Base-by-base conservation (phyloP, 2,113 vertebrate species). In the Morone chrysops region DNA sequence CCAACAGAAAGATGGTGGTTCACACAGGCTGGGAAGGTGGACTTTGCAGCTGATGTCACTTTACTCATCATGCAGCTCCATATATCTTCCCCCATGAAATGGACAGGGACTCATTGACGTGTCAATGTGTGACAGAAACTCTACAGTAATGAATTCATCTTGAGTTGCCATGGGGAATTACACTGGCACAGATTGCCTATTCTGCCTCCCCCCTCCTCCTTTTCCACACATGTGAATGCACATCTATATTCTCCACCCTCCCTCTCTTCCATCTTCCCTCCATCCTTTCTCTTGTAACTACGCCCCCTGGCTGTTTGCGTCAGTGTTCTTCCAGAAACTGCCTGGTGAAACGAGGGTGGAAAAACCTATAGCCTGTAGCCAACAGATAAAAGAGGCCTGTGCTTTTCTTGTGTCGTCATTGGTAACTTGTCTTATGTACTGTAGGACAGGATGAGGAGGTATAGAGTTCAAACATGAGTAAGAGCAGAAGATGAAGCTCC, bases 221-320 rank as follows among this genome's bases (percentile, higher is more conserved):
- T 47, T 20, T 59, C 31, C 6, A 65, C 43, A 18, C 40, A 25
- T 25, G 45, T 72, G 59, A 65, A 80, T 40, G 53, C 48, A 69
- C 73, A 80, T 76, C 51, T 20, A 22, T 69, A 77, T 36, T 2
- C n/a, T 40, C 22, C 48, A 43, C 38, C 22, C 48, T 54, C 38
- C 20, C 10, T 31, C n/a, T 13, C 22, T 31, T 36, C 50, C 41
- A 22, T 47, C 53, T 61, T 66, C 45, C 22, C 57, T 79, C 62
- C 74, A 76, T 77, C 50, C 36, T 69, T 65, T 56, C 59, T 78
- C 75, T 45, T 80, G 25, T 75, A 75, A 89, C 60, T 70, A 72
- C 71, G 5, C 71, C 91, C 70, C 59, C 71, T 41, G 84, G 86
- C 80, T 80, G 80, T 85, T 85, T 87, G 82, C 84, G 77, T 83